phyloP scores from a whole-genome alignment of 1,140 invertebrate species.

The Bradynema listronoti region DNA sequence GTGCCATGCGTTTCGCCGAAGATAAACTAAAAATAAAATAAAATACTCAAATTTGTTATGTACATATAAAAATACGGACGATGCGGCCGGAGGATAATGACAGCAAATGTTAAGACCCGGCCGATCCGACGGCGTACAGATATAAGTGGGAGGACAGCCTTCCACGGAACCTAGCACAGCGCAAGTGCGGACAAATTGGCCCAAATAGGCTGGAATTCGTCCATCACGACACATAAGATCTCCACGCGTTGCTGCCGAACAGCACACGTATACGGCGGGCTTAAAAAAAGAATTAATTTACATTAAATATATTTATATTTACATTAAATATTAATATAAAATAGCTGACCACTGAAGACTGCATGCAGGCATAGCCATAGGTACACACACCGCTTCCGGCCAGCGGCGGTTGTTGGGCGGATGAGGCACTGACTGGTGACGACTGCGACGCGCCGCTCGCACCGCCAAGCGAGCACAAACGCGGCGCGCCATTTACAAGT shows the following conservation, averaged over 20 bases:
- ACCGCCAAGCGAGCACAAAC: constrained; percentile 22
- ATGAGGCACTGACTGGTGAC: neutral
- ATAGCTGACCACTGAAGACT: constrained; percentile 26
- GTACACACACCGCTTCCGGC: constrained; percentile 33
- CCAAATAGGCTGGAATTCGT: constrained; percentile 37
- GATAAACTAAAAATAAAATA: too few species aligned
- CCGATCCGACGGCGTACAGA: constrained; percentile 35
- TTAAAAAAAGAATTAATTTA: constrained; percentile 22
- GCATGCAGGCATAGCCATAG: constrained; percentile 33
- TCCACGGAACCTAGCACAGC: constrained; percentile 21
- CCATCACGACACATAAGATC: constrained; percentile 35
- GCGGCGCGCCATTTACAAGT: constrained; percentile 39
- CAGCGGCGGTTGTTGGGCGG: neutral
- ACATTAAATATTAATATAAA: constrained; percentile 1
- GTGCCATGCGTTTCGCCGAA: too few species aligned
- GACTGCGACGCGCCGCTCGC: neutral
- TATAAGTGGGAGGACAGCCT: constrained; percentile 35
- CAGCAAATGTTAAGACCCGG: constrained; percentile 42
- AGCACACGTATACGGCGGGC: constrained; percentile 46
- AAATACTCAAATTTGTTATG: too few species aligned
- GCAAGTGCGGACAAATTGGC: constrained; percentile 29
- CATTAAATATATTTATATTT: neutral
- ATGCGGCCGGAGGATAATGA: too few species aligned
- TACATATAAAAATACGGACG: too few species aligned
- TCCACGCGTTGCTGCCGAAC: constrained; percentile 27